Conservation (phyloP, 2,797 vertebrate species). For the Pogoniulus pusillus region DNA sequence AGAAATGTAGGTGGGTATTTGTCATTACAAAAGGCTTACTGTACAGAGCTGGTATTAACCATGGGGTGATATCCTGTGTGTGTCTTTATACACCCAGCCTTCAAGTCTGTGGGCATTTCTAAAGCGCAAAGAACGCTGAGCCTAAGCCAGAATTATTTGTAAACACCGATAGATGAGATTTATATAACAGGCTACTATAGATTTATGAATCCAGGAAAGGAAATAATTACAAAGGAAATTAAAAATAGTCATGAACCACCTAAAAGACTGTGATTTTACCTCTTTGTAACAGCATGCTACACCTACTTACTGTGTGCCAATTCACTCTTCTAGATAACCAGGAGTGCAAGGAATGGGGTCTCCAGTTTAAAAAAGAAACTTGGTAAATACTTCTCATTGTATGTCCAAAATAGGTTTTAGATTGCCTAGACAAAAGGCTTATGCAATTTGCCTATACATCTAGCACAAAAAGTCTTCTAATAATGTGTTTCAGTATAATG, state of each 20-base stretch:
- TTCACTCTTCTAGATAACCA: slow-evolving; percentile 33
- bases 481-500: slow-evolving; percentile 6
- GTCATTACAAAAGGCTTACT: background rate
- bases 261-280: slow-evolving; percentile 35
- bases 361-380: slow-evolving; percentile 34
- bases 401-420: slow-evolving; percentile 30
- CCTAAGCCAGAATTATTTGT: slow-evolving; percentile 60
- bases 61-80: background rate
- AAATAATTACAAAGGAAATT: slow-evolving; percentile 57
- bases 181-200: slow-evolving; percentile 37
- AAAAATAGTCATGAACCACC: slow-evolving; percentile 47
- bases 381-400: slow-evolving; percentile 50
- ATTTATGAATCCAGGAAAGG: slow-evolving; percentile 46
- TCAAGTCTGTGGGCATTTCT: slow-evolving; percentile 35
- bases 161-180: slow-evolving; percentile 52
- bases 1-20: slow-evolving; percentile 49
- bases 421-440: slow-evolving; percentile 48
- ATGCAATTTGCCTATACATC: slow-evolving; percentile 6
- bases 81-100: slow-evolving; percentile 45
- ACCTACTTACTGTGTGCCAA: slow-evolving; percentile 6
- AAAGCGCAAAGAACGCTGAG: slow-evolving; percentile 28
- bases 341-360: slow-evolving; percentile 3
- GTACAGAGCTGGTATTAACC: slow-evolving; percentile 8
- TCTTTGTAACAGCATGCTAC: slow-evolving; percentile 25
- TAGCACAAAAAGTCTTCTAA: slow-evolving; percentile 31